Base-by-base conservation (phyloP, 2,888 invertebrate species). In the Drosophila rellima region DNA sequence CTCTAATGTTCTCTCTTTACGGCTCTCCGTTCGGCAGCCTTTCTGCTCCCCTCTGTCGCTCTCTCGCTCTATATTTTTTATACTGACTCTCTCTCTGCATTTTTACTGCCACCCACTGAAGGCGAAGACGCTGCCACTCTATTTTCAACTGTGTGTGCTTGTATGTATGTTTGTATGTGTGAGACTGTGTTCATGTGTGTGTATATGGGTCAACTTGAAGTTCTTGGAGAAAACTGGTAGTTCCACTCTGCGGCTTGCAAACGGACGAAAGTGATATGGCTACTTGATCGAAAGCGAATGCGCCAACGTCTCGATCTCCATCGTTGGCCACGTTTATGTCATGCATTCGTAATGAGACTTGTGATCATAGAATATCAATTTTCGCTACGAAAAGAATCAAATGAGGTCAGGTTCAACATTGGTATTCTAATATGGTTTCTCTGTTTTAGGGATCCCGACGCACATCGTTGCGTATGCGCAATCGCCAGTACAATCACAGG, bases 261-360 rank as follows among this genome's bases (percentile, higher is more conserved):
- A 70, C 64, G 67, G 84, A 76, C 73, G 90, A 89, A 89, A 89
- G 89, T 89, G 86, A 90, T 89, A 77, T 89, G 76, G 74, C 70
- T 75, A 80, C 80, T 85, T 83, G 75, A 85, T 89, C 88, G 89
- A 89, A 89, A 89, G 90, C 89, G 89, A 89, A 89, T 82, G 77
- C 69, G 48, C 35, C 23, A 52, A n/a, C 15, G 13, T 42, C 31
- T 37, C 18, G 2, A 45, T 37, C 26, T 20, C 15, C 40, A n/a
- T 8, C 15, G 45, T 39, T 33, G 37, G 59, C 44, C 55, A 52
- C 51, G 68, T 72, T 73, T 80, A 74, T 71, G 61, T 75, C 73
- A 70, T 62, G 64, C 59, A 78, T 78, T 78, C 74, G 64, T 61
- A 78, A 74, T 69, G 56, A 29, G 35, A 44, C 42, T 52, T 51